These are phyloP conservation scores for Sinocyclocheilus anophthalmus DNA, from an alignment of 2,113 vertebrate species.

Conservation along the genomic window DNA sequence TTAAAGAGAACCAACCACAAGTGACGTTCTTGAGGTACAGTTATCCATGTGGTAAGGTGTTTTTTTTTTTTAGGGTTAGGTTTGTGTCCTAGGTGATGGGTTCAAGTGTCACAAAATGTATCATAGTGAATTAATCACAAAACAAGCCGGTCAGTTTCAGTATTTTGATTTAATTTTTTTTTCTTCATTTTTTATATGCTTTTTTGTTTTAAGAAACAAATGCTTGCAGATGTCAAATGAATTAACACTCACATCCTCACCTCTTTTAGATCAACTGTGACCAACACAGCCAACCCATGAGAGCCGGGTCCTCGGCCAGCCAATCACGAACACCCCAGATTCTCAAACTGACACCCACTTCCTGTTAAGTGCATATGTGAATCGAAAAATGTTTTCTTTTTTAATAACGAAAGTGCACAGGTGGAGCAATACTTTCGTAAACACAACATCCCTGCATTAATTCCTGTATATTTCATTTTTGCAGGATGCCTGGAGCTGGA, in stretches of 20 bases:
- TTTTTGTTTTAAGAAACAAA: constrained; percentile 80
- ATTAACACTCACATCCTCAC: constrained; percentile 72
- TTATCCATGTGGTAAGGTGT: not conserved
- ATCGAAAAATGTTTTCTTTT: constrained; percentile 54
- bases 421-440: constrained; percentile 70
- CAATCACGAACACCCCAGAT: constrained; percentile 68
- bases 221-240: constrained; percentile 80
- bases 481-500: constrained; percentile 57
- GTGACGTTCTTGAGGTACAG: too few species aligned
- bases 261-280: constrained; percentile 16
- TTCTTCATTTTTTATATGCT: constrained; percentile 65
- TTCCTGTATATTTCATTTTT: constrained; percentile 53
- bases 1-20: too few species aligned
- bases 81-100: too few species aligned
- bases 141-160: constrained; percentile 21
- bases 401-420: constrained; percentile 68
- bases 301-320: constrained; percentile 49
- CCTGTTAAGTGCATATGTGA: constrained; percentile 80
- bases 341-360: constrained; percentile 66
- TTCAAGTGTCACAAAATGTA: too few species aligned
- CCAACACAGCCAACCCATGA: not conserved
- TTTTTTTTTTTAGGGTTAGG: too few species aligned
- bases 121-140: not conserved
- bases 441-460: constrained; percentile 73
- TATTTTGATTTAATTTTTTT: constrained; percentile 65